phyloP scores from a whole-genome alignment of 1,140 invertebrate species.

The Eciton burchellii region DNA sequence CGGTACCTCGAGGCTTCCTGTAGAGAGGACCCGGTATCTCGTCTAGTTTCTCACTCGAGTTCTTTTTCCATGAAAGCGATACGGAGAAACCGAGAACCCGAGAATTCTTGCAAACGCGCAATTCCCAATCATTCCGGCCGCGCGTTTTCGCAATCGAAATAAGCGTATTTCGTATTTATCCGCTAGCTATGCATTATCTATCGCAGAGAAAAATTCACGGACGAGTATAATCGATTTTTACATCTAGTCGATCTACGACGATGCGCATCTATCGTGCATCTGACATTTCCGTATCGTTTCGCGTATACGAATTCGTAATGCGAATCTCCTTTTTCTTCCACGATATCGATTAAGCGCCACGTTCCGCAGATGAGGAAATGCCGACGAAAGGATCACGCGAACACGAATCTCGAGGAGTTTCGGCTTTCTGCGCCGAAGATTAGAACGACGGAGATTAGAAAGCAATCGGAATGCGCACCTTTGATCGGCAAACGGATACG shows the following conservation, averaged over 20 bases:
- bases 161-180: no score
- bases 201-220: background rate
- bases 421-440: slow-evolving; percentile 18
- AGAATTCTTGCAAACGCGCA: background rate
- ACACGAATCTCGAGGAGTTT: slow-evolving; percentile 5
- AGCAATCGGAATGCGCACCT: slow-evolving; percentile 73
- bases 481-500: slow-evolving; percentile 69
- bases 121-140: background rate
- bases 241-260: background rate
- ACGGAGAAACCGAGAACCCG: background rate
- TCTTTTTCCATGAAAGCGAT: slow-evolving; percentile 50
- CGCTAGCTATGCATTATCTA: background rate
- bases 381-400: slow-evolving; percentile 6
- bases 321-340: background rate
- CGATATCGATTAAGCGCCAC: slow-evolving; percentile 12
- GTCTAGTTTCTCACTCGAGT: slow-evolving; percentile 51
- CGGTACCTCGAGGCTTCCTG: slow-evolving; percentile 50
- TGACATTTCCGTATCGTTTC: background rate
- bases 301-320: no score
- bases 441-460: slow-evolving; percentile 71
- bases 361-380: background rate
- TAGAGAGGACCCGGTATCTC: slow-evolving; percentile 46
- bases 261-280: background rate
- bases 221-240: background rate
- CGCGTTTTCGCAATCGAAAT: background rate